A percentile compares a stretch with the other conserved stretches of the same genome.
Conservation (phyloP, 2,113 vertebrate species). For the Bostrychus sinensis region DNA sequence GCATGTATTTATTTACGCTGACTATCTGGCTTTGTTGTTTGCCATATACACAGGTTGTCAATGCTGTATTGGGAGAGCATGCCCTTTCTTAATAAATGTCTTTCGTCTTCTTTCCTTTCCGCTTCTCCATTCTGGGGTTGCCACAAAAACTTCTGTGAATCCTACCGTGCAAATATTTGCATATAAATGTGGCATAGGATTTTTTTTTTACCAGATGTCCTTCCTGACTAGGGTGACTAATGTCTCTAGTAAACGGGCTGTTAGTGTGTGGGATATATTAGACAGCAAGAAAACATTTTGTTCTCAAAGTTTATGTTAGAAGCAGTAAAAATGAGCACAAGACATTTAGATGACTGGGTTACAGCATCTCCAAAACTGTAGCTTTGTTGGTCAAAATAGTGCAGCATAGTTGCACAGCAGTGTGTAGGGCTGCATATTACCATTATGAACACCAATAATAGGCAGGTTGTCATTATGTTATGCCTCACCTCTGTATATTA, state of each 20-base stretch:
- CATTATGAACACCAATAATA: too few relatives aligned
- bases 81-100: background rate
- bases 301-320: too few relatives aligned
- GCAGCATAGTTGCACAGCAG: too few relatives aligned
- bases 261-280: too few relatives aligned
- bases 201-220: background rate
- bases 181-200: background rate
- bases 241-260: too few relatives aligned
- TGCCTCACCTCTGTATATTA: too few relatives aligned
- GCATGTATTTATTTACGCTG: constrained; percentile 71
- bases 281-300: too few relatives aligned
- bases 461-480: too few relatives aligned
- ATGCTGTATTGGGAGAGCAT: constrained; percentile 36
- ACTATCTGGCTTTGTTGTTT: constrained; percentile 62
- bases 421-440: constrained; percentile 29
- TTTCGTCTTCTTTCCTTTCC: background rate
- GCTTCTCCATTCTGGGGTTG: background rate
- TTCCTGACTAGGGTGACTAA: background rate
- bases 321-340: too few relatives aligned
- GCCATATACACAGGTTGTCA: constrained; percentile 45
- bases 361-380: too few relatives aligned
- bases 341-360: too few relatives aligned
- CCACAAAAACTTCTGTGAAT: background rate
- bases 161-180: background rate
- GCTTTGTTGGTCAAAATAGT: too few relatives aligned